Conservation (phyloP, 2,113 vertebrate species). For the Bubalus kerabau region DNA sequence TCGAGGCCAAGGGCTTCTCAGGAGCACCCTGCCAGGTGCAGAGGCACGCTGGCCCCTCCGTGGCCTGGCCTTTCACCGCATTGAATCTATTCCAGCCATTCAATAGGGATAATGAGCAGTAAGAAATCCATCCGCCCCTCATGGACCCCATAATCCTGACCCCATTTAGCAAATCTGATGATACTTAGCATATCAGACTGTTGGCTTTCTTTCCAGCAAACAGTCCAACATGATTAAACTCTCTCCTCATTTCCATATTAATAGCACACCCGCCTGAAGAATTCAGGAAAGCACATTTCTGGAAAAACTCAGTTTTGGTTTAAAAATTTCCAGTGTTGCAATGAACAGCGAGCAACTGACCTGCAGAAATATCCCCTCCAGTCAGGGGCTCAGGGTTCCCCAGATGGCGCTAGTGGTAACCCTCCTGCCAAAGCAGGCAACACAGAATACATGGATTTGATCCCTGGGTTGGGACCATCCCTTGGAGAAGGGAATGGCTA, state of each 20-base stretch:
- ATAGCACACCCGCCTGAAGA: slow-evolving; percentile 58
- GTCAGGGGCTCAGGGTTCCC: not conserved
- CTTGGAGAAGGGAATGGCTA: not conserved
- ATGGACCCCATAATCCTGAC: slow-evolving; percentile 63
- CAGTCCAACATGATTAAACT: slow-evolving; percentile 67
- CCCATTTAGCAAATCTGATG: slow-evolving; percentile 66
- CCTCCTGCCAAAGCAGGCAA: accelerated
- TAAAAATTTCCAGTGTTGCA: slow-evolving; percentile 10
- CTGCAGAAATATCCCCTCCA: not conserved
- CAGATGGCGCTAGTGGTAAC: not conserved
- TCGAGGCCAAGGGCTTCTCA: not conserved
- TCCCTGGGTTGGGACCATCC: not conserved
- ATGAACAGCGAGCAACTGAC: not conserved
- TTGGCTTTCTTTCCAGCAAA: slow-evolving; percentile 70
- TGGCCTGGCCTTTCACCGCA: not conserved
- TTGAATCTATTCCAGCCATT: slow-evolving; percentile 56
- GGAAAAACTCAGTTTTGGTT: slow-evolving; percentile 47
- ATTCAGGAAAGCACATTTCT: slow-evolving; percentile 44
- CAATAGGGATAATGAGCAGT: slow-evolving; percentile 54
- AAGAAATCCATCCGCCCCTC: slow-evolving; percentile 50
- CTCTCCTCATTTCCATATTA: slow-evolving; percentile 69
- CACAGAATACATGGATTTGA: not conserved
- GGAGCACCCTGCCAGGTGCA: not conserved
- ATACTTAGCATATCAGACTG: slow-evolving; percentile 52
- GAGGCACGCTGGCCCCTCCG: accelerated